Base-by-base conservation (phyloP, 2,113 vertebrate species). In the Corythoichthys haematopterus region DNA sequence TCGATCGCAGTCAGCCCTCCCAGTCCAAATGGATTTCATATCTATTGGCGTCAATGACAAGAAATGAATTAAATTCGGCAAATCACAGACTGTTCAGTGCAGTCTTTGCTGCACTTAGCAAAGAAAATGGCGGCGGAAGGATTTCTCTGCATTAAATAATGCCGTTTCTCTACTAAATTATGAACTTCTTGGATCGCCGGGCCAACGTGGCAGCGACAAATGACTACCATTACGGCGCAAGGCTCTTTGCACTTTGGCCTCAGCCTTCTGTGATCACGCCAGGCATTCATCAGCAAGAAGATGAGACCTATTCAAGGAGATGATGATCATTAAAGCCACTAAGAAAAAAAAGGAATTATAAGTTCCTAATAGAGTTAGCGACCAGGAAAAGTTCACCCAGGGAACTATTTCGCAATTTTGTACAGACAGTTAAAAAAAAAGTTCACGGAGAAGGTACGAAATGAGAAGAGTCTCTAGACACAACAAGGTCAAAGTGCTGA, bases 181-280 rank as follows among this genome's bases (percentile, higher is more conserved):
- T 72, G 68, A 78, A 86, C 67, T 79, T 78, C 73, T 86, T 83
- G 79, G 82, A 77, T 79, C 65, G 65, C 78, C 72, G 53, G 72
- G 63, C 84, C 81, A 86, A 87, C 82, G 70, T 86, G 87, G 82
- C 88, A 85, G 72, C 63, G 83, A 90, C 82, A 90, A 88, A 90
- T 85, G 85, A 84, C 66, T 38, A 74, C 85, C 77, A 88, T 90
- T 90, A 89, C 37, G 35, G 74, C 73, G 78, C 77, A 77, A 75
- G 75, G 79, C 63, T 79, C 81, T 72, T 79, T 88, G 75, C 79
- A 84, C 85, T 82, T 71, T 86, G 74, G 71, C 77, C 76, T 68
- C 51, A 83, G 73, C 28, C 70, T 38, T 64, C 75, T 2, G 52
- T 64, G 51, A 84, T 80, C 80, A 80, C 61, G 9, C 65, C 7